Conservation (phyloP, 2,797 vertebrate genomes). For the Acanthopagrus latus region DNA sequence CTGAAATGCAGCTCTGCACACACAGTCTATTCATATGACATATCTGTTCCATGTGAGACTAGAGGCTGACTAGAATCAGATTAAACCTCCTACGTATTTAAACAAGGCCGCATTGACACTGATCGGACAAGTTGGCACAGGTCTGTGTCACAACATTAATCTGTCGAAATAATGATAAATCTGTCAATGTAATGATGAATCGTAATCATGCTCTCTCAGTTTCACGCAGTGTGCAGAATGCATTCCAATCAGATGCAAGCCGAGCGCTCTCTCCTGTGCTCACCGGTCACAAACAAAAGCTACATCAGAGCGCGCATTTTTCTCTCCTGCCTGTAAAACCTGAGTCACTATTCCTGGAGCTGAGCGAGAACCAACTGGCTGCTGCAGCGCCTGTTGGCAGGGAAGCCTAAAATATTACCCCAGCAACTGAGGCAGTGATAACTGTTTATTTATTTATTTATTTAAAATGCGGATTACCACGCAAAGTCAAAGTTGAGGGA, state of each 20-base stretch:
- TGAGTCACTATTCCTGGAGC: slow-evolving; percentile 72
- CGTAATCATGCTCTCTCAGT: slow-evolving; percentile 3
- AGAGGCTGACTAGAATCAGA: slow-evolving; percentile 9
- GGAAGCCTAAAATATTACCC: slow-evolving; percentile 37
- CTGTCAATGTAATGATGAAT: background rate
- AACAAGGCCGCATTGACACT: too few species aligned
- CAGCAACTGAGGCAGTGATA: slow-evolving; percentile 40
- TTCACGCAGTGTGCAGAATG: slow-evolving; percentile 24
- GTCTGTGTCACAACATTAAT: background rate
- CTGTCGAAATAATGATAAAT: background rate
- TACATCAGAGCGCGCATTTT: slow-evolving; percentile 37
- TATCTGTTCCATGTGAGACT: slow-evolving; percentile 9
- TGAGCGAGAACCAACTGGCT: slow-evolving; percentile 45
- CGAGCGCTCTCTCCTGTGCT: slow-evolving; percentile 14
- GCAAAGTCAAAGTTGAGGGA: slow-evolving; percentile 48
- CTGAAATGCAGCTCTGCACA: background rate
- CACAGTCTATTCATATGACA: background rate
- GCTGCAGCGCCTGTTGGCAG: slow-evolving; percentile 44
- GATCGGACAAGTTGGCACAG: background rate
- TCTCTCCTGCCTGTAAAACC: slow-evolving; percentile 47
- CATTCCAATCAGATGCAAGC: slow-evolving; percentile 2
- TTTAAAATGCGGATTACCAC: slow-evolving; percentile 24
- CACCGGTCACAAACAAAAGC: slow-evolving; percentile 1
- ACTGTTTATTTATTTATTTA: background rate
- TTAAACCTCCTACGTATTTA: background rate